These are phyloP conservation scores for Ceratina australensis DNA, from an alignment of 1,140 invertebrate genomes.

Conservation along the genomic window DNA sequence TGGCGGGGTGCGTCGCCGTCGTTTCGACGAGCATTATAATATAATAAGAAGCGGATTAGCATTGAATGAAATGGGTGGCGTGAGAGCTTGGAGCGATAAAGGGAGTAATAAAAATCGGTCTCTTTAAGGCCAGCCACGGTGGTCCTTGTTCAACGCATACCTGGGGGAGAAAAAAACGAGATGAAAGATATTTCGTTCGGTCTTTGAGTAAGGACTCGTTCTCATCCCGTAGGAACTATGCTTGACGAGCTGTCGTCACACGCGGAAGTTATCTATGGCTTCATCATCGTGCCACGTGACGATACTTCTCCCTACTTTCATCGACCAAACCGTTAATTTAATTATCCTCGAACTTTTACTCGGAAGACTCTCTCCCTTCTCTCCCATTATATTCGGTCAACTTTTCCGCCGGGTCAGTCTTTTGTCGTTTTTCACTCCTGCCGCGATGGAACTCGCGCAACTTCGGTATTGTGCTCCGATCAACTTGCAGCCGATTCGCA, in stretches of 20 bases:
- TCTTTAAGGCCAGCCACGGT: conserved; percentile 53
- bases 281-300: conserved; percentile 59
- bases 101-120: conserved; percentile 64
- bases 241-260: conserved; percentile 27
- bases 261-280: conserved; percentile 59
- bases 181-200: not conserved
- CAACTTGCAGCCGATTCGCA: conserved; percentile 31
- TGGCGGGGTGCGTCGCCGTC: conserved; percentile 53
- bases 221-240: not conserved
- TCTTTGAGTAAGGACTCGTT: not conserved
- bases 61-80: conserved; percentile 78
- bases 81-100: conserved; percentile 69
- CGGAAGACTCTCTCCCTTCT: conserved; percentile 33
- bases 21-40: conserved; percentile 77
- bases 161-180: not conserved
- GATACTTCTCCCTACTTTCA: not conserved
- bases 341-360: conserved; percentile 55
- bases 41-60: conserved; percentile 80
- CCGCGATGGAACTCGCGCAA: not conserved
- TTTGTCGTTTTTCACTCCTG: conserved; percentile 12
- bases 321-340: conserved; percentile 57
- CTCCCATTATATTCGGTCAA: conserved; percentile 25
- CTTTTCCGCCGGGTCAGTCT: conserved; percentile 4
- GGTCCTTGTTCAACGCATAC: conserved; percentile 51
- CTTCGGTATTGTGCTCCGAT: conserved; percentile 14